Evolutionary conservation across 2,113 vertebrate species (phyloP).

Genomic region (Monopterus albus): DNA sequence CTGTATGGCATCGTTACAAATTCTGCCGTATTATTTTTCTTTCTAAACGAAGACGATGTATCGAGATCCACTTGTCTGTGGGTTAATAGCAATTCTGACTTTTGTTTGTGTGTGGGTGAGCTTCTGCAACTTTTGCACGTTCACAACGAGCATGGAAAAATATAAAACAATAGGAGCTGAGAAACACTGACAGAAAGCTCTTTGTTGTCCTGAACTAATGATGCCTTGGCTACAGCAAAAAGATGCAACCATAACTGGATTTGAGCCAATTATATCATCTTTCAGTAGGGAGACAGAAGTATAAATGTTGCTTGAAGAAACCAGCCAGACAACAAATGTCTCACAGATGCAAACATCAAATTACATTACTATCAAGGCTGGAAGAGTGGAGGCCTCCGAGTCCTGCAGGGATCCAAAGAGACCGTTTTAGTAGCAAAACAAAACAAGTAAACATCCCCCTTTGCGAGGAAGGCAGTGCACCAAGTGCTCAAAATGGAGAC

Average conservation of each 20-base stretch:
- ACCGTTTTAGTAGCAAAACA: conserved; percentile 60
- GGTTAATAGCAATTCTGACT: not conserved
- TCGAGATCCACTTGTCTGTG: no score
- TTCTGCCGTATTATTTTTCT: no score
- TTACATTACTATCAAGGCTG: conserved; percentile 67
- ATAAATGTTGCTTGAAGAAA: conserved; percentile 55
- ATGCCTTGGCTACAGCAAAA: conserved; percentile 14
- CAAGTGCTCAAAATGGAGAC: conserved; percentile 58
- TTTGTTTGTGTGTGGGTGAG: not conserved
- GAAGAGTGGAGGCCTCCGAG: conserved; percentile 41
- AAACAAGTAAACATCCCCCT: conserved; percentile 72
- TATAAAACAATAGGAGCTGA: conserved; percentile 8
- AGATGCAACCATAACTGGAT: conserved; percentile 21
- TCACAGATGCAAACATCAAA: conserved; percentile 73
- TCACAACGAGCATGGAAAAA: not conserved
- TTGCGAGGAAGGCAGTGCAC: conserved; percentile 40
- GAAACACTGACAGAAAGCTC: not conserved
- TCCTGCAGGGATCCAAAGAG: conserved; percentile 65
- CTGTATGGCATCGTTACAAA: no score
- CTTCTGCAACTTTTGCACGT: not conserved
- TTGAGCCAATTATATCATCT: conserved; percentile 44
- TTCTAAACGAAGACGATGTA: no score
- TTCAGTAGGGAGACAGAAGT: conserved; percentile 42
- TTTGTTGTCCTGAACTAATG: conserved; percentile 28
- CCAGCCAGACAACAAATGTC: conserved; percentile 52